Evolutionary conservation across 2,888 invertebrate genomes (phyloP), one percentile per base, ranked within the genome.

Genomic region (Drosophila borborema): DNA sequence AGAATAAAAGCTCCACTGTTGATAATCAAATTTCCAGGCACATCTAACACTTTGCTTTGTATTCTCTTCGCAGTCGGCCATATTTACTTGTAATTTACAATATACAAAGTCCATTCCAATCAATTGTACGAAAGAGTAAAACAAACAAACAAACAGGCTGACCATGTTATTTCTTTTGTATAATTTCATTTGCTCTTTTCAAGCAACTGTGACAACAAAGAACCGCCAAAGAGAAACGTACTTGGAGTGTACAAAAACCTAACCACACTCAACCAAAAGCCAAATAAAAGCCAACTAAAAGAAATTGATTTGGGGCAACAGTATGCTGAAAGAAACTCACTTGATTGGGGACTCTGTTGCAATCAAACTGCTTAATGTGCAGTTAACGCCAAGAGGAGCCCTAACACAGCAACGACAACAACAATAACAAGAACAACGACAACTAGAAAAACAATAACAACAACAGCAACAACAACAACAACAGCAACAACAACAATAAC

Each of bases 351-450:
- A 45, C 48, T 59, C 63, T 48, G 55, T 7, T 20, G 69, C 77
- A 78, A 80, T 82, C 80, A 80, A 85, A 80, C 72, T 77, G 74
- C 73, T 82, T 83, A 83, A 83, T 85, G 80, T 85, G 69, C 86
- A 85, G 83, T 82, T 87, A 82, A 75, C 66, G 82, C 76, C 74
- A 72, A 74, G 60, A 73, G 80, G 60, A 68, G 60, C 36, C 45
- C 48, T 41, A 61, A 31, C 16, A 61, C 41, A 61, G 34, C 23
- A 48, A 34, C 60, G 56, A 18, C 36, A 46, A 28, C 36, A 46
- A 28, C 16, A 20, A 31, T 36, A 53, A 20, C 16, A 20, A 28
- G 28, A 28, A 23, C 46, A 23, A 23, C 16, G 8, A 46, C 46
- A 46, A 18, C 8, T 4, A 9, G n/a, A 18, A 41, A n/a, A 20